These are phyloP conservation scores for Bolborhynchus lineola DNA, from an alignment of 2,113 vertebrate genomes.

Conservation along the genomic window DNA sequence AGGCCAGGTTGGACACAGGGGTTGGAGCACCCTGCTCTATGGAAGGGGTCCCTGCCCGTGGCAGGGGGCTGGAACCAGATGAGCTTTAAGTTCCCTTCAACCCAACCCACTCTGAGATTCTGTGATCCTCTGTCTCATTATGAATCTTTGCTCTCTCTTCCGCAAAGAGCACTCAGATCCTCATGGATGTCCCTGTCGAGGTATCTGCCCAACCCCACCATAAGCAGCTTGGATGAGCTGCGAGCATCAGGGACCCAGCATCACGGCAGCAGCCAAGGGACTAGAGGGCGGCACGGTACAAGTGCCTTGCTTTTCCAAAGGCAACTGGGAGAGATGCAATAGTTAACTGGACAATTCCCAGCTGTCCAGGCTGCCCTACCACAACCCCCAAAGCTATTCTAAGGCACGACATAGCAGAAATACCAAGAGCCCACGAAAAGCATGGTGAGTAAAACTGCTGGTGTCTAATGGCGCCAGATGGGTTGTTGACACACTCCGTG, in stretches of 20 bases:
- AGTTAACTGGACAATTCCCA: constrained; percentile 34
- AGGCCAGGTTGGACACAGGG: too few relatives aligned
- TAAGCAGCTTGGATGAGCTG: too few relatives aligned
- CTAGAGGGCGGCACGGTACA: accelerated
- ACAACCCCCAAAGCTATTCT: constrained; percentile 17
- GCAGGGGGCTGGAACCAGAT: too few relatives aligned
- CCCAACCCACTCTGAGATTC: neutral
- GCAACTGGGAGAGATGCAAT: neutral
- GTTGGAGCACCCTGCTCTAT: neutral
- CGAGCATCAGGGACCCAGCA: neutral
- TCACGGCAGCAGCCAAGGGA: accelerated
- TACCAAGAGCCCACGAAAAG: constrained; percentile 52
- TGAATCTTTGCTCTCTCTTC: neutral
- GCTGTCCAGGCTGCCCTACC: constrained; percentile 48
- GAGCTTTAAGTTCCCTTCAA: neutral
- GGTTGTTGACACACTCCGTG: constrained; percentile 63
- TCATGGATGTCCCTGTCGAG: neutral
- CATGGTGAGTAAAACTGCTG: constrained; percentile 15
- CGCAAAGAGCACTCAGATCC: neutral
- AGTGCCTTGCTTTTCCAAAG: neutral
- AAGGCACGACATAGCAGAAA: constrained; percentile 63
- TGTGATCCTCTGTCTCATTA: neutral
- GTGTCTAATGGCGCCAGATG: constrained; percentile 42
- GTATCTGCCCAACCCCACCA: neutral
- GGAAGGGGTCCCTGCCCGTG: neutral